Conservation (phyloP, 1,140 invertebrate species). For the Polyergus mexicanus region DNA sequence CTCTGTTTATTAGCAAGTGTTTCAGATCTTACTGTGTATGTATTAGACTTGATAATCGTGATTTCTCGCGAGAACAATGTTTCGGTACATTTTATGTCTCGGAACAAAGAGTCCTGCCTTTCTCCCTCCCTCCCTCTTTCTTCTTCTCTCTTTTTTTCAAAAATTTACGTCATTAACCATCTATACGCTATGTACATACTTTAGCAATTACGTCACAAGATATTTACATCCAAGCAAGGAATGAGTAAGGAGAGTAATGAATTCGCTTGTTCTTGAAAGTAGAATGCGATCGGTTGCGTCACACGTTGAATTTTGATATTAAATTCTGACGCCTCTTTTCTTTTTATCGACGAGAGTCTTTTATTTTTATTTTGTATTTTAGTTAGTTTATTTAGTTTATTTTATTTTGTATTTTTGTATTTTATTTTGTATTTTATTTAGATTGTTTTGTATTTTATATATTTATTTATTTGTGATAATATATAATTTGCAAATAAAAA, state of each 20-base stretch:
- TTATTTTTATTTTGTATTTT: conserved; percentile 1
- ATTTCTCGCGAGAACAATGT: not conserved
- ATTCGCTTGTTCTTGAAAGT: not conserved
- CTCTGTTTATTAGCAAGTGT: conserved; percentile 10
- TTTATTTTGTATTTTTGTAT: too few species aligned
- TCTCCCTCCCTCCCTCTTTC: too few species aligned
- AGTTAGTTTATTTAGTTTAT: too few species aligned
- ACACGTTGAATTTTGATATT: not conserved
- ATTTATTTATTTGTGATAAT: not conserved
- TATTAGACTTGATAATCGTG: not conserved
- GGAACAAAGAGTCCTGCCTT: not conserved
- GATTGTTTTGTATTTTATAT: conserved; percentile 7
- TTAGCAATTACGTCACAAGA: conserved; percentile 27
- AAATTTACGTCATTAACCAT: not conserved
- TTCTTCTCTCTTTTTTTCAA: not conserved
- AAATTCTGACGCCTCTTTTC: not conserved
- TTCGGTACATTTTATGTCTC: not conserved
- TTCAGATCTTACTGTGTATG: not conserved
- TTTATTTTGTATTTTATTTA: too few species aligned
- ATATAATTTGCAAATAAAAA: not conserved
- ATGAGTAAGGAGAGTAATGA: not conserved
- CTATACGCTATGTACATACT: not conserved
- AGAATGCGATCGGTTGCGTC: conserved; percentile 12
- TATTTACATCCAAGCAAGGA: not conserved
- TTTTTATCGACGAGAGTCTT: not conserved